These are phyloP conservation scores for Diplosoma virens DNA, from an alignment of 23 tunicate species.

Conservation along the genomic window DNA sequence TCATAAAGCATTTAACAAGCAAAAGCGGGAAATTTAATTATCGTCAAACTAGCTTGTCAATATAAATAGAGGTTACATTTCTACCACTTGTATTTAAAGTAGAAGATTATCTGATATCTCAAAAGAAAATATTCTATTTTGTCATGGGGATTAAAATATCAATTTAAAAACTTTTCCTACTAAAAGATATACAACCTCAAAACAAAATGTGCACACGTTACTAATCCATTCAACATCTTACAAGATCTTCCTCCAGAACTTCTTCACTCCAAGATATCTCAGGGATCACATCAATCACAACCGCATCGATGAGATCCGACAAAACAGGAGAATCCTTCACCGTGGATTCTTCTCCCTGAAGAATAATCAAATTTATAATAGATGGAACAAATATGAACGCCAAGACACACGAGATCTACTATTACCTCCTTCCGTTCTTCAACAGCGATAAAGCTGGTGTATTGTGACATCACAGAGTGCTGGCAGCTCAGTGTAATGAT, in stretches of 20 bases:
- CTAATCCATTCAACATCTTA: not conserved
- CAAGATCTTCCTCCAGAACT: constrained; percentile 18
- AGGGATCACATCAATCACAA: constrained; percentile 38
- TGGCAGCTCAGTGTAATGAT: constrained; percentile 53
- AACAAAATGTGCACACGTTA: too few relatives aligned
- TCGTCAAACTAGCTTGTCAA: too few relatives aligned
- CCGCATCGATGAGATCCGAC: constrained; percentile 9
- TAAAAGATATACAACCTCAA: too few relatives aligned
- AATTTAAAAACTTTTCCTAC: too few relatives aligned
- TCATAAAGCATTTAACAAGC: not conserved
- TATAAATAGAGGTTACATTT: too few relatives aligned
- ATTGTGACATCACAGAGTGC: constrained; percentile 59
- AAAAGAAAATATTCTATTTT: too few relatives aligned
- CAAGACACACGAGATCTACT: not conserved
- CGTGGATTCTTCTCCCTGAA: constrained; percentile 15
- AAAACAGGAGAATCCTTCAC: constrained; percentile 31
- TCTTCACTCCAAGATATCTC: constrained; percentile 40
- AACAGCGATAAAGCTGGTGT: constrained; percentile 75
- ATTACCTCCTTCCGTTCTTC: constrained; percentile 57
- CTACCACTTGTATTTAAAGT: too few relatives aligned
- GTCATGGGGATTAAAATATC: too few relatives aligned
- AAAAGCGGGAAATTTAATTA: too few relatives aligned
- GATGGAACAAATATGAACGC: too few relatives aligned
- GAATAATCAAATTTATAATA: not conserved
- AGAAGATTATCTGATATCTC: too few relatives aligned